Evolutionary conservation across 2,888 invertebrate genomes (phyloP), one percentile per base, ranked within the genome.

Genomic region (Drosophila nr. perissopoda): DNA sequence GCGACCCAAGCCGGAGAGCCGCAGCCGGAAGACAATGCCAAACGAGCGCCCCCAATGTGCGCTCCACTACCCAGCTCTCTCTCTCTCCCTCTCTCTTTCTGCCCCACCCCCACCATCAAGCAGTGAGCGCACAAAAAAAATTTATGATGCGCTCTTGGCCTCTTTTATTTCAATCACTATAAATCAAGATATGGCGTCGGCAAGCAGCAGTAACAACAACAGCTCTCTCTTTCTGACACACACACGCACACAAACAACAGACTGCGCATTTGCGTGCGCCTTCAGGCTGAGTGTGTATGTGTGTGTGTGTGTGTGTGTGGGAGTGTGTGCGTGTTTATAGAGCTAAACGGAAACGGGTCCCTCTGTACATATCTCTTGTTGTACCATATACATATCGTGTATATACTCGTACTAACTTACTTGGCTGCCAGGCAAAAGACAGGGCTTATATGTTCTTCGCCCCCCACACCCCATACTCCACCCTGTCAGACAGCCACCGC

Each of bases 131-230:
- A 56, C 38, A 56, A 83, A 87, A 85, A 89, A 86, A 88, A 87
- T 87, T 87, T 89, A 87, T 87, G 87, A 89, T 87, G 87, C 87
- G 87, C 87, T 89, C 89, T 83, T 88, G 83, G 85, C 90, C 87
- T 84, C 86, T 84, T 84, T 85, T 89, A 90, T 90, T 90, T 85
- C 90, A 90, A 90, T 90, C 89, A 90, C 87, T 83, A 90, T 90
- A 90, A 90, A 90, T 90, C 90, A 90, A 89, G 89, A 89, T 87
- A 85, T 83, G 88, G 82, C 77, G 69, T 78, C 72, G 83, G 70
- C 78, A 70, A 73, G 69, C 83, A 78, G 65, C 67, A 56, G 53
- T 51, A 66, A 27, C 58, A 59, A 25, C 51, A 69, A 51, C 52
- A 49, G 38, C 54, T 45, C 67, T 29, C 54, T 53, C 45, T 57